Percentiles rank a stretch among this genome's conserved stretches.
phyloP scores from a whole-genome alignment of 2,888 invertebrate genomes.

The Agriopis leucophaearia region DNA sequence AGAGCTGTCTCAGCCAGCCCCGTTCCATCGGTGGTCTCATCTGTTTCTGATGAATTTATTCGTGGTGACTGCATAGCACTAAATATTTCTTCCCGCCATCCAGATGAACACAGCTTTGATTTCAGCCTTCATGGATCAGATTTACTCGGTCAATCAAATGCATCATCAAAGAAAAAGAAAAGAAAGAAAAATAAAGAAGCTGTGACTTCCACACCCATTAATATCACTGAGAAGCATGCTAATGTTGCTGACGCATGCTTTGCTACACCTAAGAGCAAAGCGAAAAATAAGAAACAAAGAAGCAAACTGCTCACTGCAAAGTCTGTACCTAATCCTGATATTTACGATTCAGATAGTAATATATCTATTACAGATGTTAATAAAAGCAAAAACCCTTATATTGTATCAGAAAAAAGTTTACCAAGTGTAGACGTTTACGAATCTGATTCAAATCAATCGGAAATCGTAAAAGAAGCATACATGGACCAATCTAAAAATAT shows the following conservation, averaged over 20 bases:
- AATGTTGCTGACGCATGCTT: conserved; percentile 67
- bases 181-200: conserved; percentile 74
- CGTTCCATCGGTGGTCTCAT: conserved; percentile 80
- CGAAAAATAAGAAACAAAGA: conserved; percentile 76
- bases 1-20: conserved; percentile 75
- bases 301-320: conserved; percentile 72
- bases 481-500: conserved; percentile 27
- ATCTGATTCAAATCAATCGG: conserved; percentile 82
- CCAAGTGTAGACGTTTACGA: conserved; percentile 84
- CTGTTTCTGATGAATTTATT: conserved; percentile 82
- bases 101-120: conserved; percentile 76
- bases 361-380: conserved; percentile 65
- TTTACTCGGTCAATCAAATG: conserved; percentile 67
- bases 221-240: conserved; percentile 46
- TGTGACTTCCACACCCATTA: conserved; percentile 65
- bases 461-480: conserved; percentile 53
- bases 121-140: conserved; percentile 82
- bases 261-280: conserved; percentile 82
- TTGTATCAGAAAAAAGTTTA: conserved; percentile 73
- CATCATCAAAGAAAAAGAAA: conserved; percentile 75
- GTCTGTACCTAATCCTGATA: conserved; percentile 78
- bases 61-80: conserved; percentile 81
- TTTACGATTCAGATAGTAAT: conserved; percentile 87
- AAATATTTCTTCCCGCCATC: conserved; percentile 76
- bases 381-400: conserved; percentile 63